Evolutionary conservation across 2,113 vertebrate species (phyloP).

Genomic region (Istiophorus platypterus): DNA sequence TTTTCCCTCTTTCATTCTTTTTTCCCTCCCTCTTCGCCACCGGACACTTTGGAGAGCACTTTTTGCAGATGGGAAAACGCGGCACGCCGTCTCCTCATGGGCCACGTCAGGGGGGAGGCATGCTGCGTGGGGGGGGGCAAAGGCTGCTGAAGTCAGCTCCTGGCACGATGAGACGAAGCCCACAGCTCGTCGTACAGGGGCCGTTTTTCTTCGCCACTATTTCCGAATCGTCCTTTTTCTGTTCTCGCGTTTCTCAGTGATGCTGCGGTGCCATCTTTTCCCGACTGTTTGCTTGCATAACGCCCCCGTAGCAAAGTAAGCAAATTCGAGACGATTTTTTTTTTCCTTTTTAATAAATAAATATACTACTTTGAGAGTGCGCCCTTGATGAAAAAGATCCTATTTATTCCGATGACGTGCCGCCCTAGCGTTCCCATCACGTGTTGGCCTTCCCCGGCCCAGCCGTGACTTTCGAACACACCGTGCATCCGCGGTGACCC

Average conservation of each 20-base stretch:
- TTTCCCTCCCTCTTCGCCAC: constrained; percentile 12
- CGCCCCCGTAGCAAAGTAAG: neutral
- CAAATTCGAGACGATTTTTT: neutral
- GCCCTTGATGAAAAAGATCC: neutral
- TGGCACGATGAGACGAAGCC: constrained; percentile 54
- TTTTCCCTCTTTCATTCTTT: neutral
- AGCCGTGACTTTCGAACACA: constrained; percentile 71
- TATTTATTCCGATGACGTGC: neutral
- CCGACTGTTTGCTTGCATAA: neutral
- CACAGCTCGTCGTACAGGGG: constrained; percentile 47
- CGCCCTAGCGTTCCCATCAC: neutral
- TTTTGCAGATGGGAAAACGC: constrained; percentile 60
- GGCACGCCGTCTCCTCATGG: constrained; percentile 39
- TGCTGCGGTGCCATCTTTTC: neutral
- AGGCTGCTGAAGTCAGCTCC: constrained; percentile 63
- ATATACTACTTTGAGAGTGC: neutral
- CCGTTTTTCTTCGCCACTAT: no score
- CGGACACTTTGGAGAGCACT: constrained; percentile 52
- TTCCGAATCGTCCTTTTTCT: constrained; percentile 31
- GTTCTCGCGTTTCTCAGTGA: constrained; percentile 1
- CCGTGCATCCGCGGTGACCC: constrained; percentile 48
- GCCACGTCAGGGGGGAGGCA: no score
- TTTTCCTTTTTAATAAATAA: no score
- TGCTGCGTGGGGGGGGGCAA: no score
- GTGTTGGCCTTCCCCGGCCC: constrained; percentile 38